Conservation (phyloP, 2,888 invertebrate genomes). For the Drosophila tripunctata region DNA sequence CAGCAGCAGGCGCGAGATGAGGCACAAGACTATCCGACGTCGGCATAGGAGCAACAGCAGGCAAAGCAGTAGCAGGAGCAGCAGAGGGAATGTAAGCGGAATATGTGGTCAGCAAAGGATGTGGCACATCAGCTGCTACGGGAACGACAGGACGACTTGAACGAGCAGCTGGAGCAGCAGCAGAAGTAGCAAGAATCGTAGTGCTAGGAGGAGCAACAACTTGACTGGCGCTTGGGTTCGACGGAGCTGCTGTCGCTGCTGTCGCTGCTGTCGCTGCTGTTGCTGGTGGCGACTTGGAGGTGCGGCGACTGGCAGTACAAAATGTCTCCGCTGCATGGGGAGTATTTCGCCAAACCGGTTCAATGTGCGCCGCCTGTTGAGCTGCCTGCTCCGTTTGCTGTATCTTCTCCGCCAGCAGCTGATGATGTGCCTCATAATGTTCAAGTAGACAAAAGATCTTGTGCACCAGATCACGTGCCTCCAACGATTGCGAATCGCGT, state of each 20-base stretch:
- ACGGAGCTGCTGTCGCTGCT: neutral
- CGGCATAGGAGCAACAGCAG: no score
- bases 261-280: neutral
- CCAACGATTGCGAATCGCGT: conserved; percentile 44
- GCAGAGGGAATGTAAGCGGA: no score
- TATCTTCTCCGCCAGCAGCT: conserved; percentile 70
- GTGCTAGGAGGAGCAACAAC: no score
- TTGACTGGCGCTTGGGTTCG: no score
- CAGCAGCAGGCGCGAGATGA: no score
- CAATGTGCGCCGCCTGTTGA: conserved; percentile 35
- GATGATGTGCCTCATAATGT: conserved; percentile 77
- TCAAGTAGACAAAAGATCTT: conserved; percentile 74
- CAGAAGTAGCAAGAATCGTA: neutral
- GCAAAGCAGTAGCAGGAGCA: no score
- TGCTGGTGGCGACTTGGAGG: neutral
- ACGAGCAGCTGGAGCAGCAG: neutral
- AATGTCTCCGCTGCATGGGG: no score
- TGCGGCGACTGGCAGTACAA: neutral
- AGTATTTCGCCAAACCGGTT: conserved; percentile 43
- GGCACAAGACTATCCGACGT: no score
- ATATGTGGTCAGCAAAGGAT: no score
- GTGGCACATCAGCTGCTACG: no score
- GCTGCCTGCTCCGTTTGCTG: conserved; percentile 51
- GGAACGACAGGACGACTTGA: no score
- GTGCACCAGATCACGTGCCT: conserved; percentile 64